Base-by-base conservation (phyloP, 1,140 invertebrate genomes). In the Heterodera schachtii region DNA sequence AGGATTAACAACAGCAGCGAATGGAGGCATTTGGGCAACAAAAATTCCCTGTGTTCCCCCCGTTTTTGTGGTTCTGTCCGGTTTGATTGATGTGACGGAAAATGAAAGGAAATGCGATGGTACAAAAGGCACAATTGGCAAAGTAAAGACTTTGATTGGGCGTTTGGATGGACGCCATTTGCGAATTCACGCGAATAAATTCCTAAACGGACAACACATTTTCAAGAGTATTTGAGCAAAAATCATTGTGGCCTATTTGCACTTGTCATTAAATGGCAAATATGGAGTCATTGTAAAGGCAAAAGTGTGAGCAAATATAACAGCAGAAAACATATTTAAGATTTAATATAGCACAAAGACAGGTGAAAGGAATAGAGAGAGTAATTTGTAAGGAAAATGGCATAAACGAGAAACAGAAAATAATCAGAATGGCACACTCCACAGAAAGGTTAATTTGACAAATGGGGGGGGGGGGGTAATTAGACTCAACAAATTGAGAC, bases 291-390 rank as follows among this genome's bases (percentile, higher is more conserved):
- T 6, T 52, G 49, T 2, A 52, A 31, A 71, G 69, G 69, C 13
- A 73, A 73, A 73, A 73, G 49, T 73, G 71, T 47, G 71, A 73
- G 46, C 19, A 73, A 73, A 73, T 16, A 73, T 19, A 73, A 73
- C 49, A 16, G 46, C 9, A 71, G 6, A 19, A 73, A 73, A 73
- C 0, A 73, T 52, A 73, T 73, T 73, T 11, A n/a, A 21, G 44
- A 73, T 46, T 47, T 73, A 73, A 47, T 73, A 73, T n/a, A 73
- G 19, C 31, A 73, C 5, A 19, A 16, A 52, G 13, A 16, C 44
- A 73, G 49, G 19, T 73, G 44, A 13, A 52, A 73, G 16, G 19
- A 19, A 16, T 13, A 73, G n/a, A 52, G 1, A 31, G 31, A 31
- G 31, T 31, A 31, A 31, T 31, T 31, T 31, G 31, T 31, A 31